These are phyloP conservation scores for Mercenaria mercenaria DNA, from an alignment of 1,140 invertebrate species.

Conservation along the genomic window DNA sequence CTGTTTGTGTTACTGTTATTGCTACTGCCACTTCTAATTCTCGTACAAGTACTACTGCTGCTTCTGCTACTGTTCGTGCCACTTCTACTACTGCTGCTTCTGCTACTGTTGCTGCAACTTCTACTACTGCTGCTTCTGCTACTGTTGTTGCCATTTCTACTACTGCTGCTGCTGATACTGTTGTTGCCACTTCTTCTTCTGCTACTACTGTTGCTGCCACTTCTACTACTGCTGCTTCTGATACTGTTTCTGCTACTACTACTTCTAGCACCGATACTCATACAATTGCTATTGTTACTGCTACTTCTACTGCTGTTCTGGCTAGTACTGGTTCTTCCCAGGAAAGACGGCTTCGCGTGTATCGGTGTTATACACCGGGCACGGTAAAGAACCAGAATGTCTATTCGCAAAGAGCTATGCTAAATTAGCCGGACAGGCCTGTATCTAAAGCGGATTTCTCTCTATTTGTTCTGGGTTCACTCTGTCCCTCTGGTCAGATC, in stretches of 20 bases:
- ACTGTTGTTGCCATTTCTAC: neutral
- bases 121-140: neutral
- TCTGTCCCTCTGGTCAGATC: too few species aligned
- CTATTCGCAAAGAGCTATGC: too few species aligned
- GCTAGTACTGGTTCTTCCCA: neutral
- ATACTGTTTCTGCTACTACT: neutral
- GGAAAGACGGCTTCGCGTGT: too few species aligned
- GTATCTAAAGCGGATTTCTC: too few species aligned
- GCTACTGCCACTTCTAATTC: neutral
- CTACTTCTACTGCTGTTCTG: neutral
- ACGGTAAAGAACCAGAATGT: too few species aligned
- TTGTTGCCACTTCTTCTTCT: neutral
- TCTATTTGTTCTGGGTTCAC: too few species aligned
- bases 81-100: neutral
- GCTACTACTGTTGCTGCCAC: neutral
- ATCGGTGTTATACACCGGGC: too few species aligned
- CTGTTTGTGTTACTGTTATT: neutral
- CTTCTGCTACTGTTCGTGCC: neutral
- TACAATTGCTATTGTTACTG: neutral
- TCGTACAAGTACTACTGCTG: neutral
- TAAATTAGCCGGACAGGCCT: too few species aligned
- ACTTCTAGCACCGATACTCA: neutral
- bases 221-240: neutral
- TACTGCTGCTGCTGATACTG: neutral
- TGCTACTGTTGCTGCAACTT: neutral